Conservation (phyloP, 2,888 invertebrate genomes). For the Calameuta pallipes region DNA sequence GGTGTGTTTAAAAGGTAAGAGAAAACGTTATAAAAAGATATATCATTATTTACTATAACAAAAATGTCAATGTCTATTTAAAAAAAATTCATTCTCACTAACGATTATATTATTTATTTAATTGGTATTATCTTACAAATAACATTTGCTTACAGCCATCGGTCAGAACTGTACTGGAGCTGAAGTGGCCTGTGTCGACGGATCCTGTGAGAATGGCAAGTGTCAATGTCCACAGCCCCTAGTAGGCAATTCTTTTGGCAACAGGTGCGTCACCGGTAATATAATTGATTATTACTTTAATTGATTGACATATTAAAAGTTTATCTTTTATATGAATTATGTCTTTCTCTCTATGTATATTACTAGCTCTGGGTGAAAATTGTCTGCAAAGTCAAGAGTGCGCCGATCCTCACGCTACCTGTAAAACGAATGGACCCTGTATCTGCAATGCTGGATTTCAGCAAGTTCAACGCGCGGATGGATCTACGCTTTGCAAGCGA, state of each 20-base stretch:
- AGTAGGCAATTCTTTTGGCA: neutral
- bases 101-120: neutral
- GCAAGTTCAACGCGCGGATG: neutral
- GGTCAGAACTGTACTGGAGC: neutral
- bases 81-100: neutral
- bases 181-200: constrained; percentile 7
- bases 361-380: neutral
- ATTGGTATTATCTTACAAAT: neutral
- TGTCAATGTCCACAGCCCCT: constrained; percentile 9
- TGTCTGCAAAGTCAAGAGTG: neutral
- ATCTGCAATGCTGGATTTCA: neutral
- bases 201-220: constrained; percentile 11
- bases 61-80: neutral
- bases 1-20: neutral
- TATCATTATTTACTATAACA: neutral
- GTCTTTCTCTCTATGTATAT: neutral
- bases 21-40: neutral
- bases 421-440: neutral
- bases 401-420: neutral
- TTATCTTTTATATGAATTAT: neutral
- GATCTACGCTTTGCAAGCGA: neutral
- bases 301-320: neutral
- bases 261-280: neutral
- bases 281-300: neutral
- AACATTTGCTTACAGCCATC: neutral